Evolutionary conservation across 2,797 vertebrate genomes (phyloP).

Genomic region (Benthosema pterotum): DNA sequence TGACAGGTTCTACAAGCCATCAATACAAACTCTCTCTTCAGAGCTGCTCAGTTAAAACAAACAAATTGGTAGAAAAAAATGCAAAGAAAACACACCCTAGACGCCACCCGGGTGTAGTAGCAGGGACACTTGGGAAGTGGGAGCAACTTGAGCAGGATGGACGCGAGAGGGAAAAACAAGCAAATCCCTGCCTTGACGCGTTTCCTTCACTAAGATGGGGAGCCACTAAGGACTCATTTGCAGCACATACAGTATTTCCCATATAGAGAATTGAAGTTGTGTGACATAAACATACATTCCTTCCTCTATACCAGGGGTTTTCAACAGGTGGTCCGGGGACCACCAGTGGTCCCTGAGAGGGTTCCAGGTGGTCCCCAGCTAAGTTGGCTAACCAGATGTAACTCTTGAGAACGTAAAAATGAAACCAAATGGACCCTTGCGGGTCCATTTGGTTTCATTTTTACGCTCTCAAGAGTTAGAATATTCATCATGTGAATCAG

Average conservation of each 20-base stretch:
- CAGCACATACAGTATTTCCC: constrained; percentile 45
- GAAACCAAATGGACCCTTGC: too few relatives aligned
- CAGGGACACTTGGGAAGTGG: constrained; percentile 7
- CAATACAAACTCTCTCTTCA: constrained; percentile 24
- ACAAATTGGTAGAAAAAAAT: constrained; percentile 17
- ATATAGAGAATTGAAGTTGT: constrained; percentile 18
- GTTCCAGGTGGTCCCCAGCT: too few relatives aligned
- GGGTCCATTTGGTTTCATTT: too few relatives aligned
- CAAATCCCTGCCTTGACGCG: constrained; percentile 16
- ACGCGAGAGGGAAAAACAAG: constrained; percentile 39
- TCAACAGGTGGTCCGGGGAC: too few relatives aligned
- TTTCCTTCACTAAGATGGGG: constrained; percentile 44
- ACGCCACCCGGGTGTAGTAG: neutral
- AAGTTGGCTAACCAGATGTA: too few relatives aligned
- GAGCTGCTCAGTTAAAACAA: constrained; percentile 26
- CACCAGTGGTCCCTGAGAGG: too few relatives aligned
- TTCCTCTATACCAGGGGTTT: too few relatives aligned
- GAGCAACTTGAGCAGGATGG: constrained; percentile 29
- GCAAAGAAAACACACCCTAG: neutral
- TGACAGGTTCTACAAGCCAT: neutral
- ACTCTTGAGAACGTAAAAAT: too few relatives aligned
- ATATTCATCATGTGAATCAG: too few relatives aligned
- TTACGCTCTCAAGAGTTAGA: too few relatives aligned
- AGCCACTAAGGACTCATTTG: constrained; percentile 23
- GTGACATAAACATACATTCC: constrained; percentile 16